phyloP scores from a whole-genome alignment of 1,140 invertebrate genomes.

The Drosophila burlai region DNA sequence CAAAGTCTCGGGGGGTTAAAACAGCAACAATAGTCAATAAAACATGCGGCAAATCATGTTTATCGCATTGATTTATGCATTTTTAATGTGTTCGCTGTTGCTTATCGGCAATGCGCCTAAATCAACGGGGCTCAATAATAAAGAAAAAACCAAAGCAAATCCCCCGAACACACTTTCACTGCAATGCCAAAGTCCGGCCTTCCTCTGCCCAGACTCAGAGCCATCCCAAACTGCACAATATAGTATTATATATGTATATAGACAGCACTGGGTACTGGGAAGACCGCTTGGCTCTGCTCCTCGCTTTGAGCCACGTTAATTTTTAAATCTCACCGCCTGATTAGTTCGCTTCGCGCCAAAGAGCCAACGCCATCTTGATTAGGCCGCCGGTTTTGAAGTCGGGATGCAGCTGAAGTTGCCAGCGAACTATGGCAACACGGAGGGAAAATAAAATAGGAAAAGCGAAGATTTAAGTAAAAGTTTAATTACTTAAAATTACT shows the following conservation, averaged over 20 bases:
- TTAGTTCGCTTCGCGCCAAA: conserved; percentile 76
- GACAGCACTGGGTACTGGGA: background rate
- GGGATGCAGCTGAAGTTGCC: conserved; percentile 15
- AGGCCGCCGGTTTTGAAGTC: conserved; percentile 44
- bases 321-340: conserved; percentile 85
- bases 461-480: too few relatives aligned
- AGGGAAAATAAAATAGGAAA: background rate
- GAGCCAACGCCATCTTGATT: conserved; percentile 75
- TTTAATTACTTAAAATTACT: too few relatives aligned
- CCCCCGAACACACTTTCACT: conserved; percentile 69
- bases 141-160: background rate
- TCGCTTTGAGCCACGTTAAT: conserved; percentile 76
- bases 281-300: conserved; percentile 14
- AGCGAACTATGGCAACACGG: conserved; percentile 6
- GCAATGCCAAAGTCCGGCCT: conserved; percentile 29
- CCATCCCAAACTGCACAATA: background rate
- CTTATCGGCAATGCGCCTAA: conserved; percentile 83
- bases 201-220: conserved; percentile 5
- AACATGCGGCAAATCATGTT: conserved; percentile 85
- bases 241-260: background rate
- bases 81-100: conserved; percentile 85
- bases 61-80: conserved; percentile 85
- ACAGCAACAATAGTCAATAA: conserved; percentile 83
- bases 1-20: conserved; percentile 9
- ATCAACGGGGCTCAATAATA: conserved; percentile 66